These are phyloP conservation scores for Epizoanthus rinbou DNA, from an alignment of 92 coral and sea anemone genomes.

Conservation along the genomic window DNA sequence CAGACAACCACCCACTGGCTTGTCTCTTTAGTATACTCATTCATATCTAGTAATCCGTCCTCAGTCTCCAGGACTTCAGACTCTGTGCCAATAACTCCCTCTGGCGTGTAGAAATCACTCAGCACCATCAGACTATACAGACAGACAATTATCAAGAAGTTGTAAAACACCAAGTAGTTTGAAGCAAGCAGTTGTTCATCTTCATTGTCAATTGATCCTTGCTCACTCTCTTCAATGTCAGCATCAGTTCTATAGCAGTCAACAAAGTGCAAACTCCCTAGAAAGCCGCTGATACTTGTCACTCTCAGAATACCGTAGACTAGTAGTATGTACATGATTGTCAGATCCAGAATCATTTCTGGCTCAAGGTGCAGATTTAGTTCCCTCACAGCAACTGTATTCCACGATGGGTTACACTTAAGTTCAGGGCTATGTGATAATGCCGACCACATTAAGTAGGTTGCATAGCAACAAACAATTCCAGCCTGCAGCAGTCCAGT, in stretches of 20 bases:
- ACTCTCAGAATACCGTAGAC: constrained; percentile 63
- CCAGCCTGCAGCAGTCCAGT: constrained; percentile 83
- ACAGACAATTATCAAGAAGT: constrained; percentile 61
- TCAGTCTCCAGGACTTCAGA: constrained; percentile 69
- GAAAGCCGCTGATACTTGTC: constrained; percentile 50
- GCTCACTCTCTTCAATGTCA: constrained; percentile 44
- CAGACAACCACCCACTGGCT: constrained; percentile 83
- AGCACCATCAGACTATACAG: constrained; percentile 70
- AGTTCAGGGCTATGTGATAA: constrained; percentile 72
- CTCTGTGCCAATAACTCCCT: constrained; percentile 81
- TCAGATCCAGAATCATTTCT: constrained; percentile 68
- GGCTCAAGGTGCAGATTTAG: constrained; percentile 62
- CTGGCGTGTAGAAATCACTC: constrained; percentile 80
- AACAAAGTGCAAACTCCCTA: constrained; percentile 45
- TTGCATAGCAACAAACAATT: constrained; percentile 62
- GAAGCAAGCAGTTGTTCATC: constrained; percentile 60
- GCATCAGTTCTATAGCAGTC: constrained; percentile 56
- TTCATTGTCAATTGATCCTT: background rate
- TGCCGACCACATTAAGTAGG: constrained; percentile 73
- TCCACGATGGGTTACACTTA: constrained; percentile 66
- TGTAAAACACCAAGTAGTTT: constrained; percentile 67
- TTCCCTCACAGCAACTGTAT: constrained; percentile 40
- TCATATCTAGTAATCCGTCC: constrained; percentile 69
- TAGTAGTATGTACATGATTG: constrained; percentile 51
- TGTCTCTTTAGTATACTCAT: constrained; percentile 67